These are phyloP conservation scores for Microplitis mediator DNA, from an alignment of 1,140 invertebrate genomes.

Conservation along the genomic window DNA sequence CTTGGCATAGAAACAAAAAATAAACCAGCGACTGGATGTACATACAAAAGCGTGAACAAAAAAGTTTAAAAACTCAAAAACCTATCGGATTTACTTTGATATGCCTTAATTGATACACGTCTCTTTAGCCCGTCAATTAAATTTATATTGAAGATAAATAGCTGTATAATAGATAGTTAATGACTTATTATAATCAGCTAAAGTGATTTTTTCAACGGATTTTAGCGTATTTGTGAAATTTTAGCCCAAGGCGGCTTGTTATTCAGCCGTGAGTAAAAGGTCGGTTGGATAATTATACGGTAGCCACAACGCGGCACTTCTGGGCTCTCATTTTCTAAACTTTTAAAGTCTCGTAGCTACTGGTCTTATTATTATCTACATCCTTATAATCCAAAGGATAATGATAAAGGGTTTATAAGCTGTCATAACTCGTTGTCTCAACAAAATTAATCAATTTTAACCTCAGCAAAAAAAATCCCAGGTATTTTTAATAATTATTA, in stretches of 20 bases:
- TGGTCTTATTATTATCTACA: constrained; percentile 56
- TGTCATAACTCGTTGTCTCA: constrained; percentile 46
- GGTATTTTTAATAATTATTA: too few relatives aligned
- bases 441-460: too few relatives aligned
- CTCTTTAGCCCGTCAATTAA: not conserved
- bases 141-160: not conserved
- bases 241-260: not conserved
- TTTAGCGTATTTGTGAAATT: not conserved
- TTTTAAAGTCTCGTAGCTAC: constrained; percentile 58
- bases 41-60: not conserved
- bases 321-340: constrained; percentile 46
- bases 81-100: not conserved
- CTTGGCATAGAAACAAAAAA: too few relatives aligned
- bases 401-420: constrained; percentile 49
- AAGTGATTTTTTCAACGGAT: not conserved
- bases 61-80: not conserved
- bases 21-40: too few relatives aligned
- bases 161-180: not conserved
- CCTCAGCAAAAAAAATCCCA: too few relatives aligned
- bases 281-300: constrained; percentile 58
- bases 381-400: constrained; percentile 52
- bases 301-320: constrained; percentile 50
- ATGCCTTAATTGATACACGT: not conserved
- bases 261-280: constrained; percentile 35
- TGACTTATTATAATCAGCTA: not conserved